These are phyloP conservation scores for Hemitrygon akajei DNA, from an alignment of 2,797 vertebrate species.

Conservation along the genomic window DNA sequence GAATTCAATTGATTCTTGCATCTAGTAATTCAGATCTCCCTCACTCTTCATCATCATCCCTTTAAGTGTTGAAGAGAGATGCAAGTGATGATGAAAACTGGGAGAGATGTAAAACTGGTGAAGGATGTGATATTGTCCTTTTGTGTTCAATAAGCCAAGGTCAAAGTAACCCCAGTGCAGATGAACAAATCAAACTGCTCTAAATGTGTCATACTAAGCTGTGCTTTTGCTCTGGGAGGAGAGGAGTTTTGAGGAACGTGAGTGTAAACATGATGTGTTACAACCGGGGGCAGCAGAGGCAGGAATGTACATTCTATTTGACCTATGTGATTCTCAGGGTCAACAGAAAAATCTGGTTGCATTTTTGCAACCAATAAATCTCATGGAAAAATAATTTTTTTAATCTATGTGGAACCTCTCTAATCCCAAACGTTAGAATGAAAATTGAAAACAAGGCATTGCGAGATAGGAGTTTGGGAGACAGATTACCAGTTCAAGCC, in stretches of 20 bases:
- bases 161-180: not conserved
- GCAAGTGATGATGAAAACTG: not conserved
- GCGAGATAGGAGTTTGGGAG: not conserved
- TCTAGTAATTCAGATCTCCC: not conserved
- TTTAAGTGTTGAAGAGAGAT: conserved; percentile 4
- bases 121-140: not conserved
- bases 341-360: not conserved
- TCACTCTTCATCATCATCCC: not conserved
- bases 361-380: conserved; percentile 12
- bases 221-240: not conserved
- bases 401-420: not conserved
- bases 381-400: not conserved
- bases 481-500: not conserved
- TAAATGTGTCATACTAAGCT: not conserved
- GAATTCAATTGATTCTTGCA: conserved; percentile 11
- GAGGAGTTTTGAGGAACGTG: not conserved
- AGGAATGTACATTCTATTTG: not conserved
- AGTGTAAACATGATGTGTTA: conserved; percentile 12
- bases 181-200: not conserved
- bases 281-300: not conserved
- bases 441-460: not conserved
- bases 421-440: conserved; percentile 25
- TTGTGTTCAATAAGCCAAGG: not conserved
- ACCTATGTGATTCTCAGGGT: not conserved
- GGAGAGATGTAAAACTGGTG: not conserved